phyloP scores from a whole-genome alignment of 2,888 invertebrate genomes.

The Plagodis dolabraria region DNA sequence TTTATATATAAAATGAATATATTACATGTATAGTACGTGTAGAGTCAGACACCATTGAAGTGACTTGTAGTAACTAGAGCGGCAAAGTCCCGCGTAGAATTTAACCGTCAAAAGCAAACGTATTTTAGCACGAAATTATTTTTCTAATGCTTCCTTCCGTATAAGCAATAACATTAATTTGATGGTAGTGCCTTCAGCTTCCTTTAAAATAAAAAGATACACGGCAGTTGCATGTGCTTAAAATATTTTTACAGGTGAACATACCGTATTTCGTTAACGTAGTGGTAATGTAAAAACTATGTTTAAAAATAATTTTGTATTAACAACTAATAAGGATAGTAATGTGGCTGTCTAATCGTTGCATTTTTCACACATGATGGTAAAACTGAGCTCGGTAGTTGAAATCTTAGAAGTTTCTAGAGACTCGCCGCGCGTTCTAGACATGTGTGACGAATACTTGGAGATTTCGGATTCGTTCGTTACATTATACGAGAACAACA shows the following conservation, averaged over 20 bases:
- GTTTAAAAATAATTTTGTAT: conserved; percentile 74
- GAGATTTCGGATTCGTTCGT: conserved; percentile 52
- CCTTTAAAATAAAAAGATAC: conserved; percentile 64
- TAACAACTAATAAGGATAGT: conserved; percentile 63
- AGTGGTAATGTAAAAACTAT: conserved; percentile 74
- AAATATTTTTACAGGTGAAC: conserved; percentile 82
- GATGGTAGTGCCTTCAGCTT: conserved; percentile 84
- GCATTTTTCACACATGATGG: conserved; percentile 77
- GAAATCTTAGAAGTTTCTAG: conserved; percentile 75
- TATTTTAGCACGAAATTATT: conserved; percentile 76
- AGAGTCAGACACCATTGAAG: conserved; percentile 49
- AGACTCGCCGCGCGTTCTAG: conserved; percentile 65
- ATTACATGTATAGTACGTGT: conserved; percentile 38
- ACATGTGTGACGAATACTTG: conserved; percentile 66
- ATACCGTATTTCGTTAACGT: conserved; percentile 79
- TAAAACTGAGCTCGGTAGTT: conserved; percentile 55
- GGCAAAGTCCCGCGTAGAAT: conserved; percentile 60
- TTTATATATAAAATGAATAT: conserved; percentile 53
- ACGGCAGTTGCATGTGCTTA: conserved; percentile 79
- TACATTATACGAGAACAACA: conserved; percentile 32
- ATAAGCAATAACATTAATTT: conserved; percentile 79
- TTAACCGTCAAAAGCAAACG: conserved; percentile 65
- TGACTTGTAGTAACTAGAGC: conserved; percentile 63
- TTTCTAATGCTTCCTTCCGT: conserved; percentile 80
- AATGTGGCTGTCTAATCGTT: conserved; percentile 80